Evolutionary conservation across 2,797 vertebrate species (phyloP).

Genomic region (Onychomys leucogaster): DNA sequence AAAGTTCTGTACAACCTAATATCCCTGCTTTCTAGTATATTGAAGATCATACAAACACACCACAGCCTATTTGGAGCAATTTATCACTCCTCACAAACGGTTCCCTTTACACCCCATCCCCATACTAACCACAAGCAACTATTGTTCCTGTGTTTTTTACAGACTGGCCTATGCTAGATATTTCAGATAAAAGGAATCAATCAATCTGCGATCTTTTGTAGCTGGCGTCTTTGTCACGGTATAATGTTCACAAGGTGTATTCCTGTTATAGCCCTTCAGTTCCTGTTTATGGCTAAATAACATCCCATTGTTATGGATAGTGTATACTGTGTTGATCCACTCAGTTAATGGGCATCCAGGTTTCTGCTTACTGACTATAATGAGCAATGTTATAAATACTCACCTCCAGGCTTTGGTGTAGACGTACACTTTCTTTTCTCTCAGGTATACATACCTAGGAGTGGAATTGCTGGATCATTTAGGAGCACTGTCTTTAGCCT

Average conservation of each 20-base stretch:
- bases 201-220: background rate
- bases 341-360: background rate
- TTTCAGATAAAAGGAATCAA: background rate
- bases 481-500: background rate
- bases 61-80: background rate
- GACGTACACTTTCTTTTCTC: background rate
- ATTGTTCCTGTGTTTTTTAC: background rate
- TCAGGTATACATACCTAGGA: background rate
- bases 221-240: background rate
- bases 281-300: conserved; percentile 10
- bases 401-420: background rate
- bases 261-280: background rate
- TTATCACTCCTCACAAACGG: background rate
- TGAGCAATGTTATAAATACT: background rate
- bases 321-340: background rate
- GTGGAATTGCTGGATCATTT: background rate
- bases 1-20: background rate
- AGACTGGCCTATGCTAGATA: background rate
- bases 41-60: background rate
- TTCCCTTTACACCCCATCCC: background rate
- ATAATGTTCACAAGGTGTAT: background rate
- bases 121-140: background rate
- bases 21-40: background rate
- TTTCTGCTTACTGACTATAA: background rate
- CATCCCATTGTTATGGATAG: background rate